phyloP scores from a whole-genome alignment of 2,888 invertebrate genomes.

The Sclerodermus sp. region DNA sequence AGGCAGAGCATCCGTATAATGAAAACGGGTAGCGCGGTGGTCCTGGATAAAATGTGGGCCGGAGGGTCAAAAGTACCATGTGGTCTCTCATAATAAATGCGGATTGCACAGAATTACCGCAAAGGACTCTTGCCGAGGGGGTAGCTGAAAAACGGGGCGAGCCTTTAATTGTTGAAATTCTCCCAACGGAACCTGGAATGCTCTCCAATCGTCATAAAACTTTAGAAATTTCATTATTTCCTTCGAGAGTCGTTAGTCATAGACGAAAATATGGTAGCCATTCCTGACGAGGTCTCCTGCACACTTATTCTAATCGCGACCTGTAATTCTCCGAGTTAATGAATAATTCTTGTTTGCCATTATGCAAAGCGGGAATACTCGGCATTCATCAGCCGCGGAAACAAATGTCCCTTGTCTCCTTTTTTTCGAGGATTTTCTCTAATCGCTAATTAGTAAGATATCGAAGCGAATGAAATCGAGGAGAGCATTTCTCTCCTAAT shows the following conservation, averaged over 20 bases:
- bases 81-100: slow-evolving; percentile 21
- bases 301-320: background rate
- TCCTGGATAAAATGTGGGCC: background rate
- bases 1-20: too few species aligned
- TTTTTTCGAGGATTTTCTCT: too few species aligned
- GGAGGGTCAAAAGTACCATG: background rate
- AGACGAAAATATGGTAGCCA: background rate
- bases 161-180: slow-evolving; percentile 43
- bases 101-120: slow-evolving; percentile 22
- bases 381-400: too few species aligned
- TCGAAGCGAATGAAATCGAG: too few species aligned
- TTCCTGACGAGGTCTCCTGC: background rate
- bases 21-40: background rate
- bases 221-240: slow-evolving; percentile 44
- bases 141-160: slow-evolving; percentile 8
- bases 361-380: background rate
- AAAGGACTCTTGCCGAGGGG: slow-evolving; percentile 6
- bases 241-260: slow-evolving; percentile 9
- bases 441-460: too few species aligned
- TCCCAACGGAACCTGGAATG: slow-evolving; percentile 23
- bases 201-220: slow-evolving; percentile 26
- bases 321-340: background rate
- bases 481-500: too few species aligned
- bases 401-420: too few species aligned
- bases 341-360: background rate